Percentiles rank a stretch among this genome's conserved stretches.
Conservation (phyloP, 1,140 invertebrate genomes). For the Euglossa dilemma region DNA sequence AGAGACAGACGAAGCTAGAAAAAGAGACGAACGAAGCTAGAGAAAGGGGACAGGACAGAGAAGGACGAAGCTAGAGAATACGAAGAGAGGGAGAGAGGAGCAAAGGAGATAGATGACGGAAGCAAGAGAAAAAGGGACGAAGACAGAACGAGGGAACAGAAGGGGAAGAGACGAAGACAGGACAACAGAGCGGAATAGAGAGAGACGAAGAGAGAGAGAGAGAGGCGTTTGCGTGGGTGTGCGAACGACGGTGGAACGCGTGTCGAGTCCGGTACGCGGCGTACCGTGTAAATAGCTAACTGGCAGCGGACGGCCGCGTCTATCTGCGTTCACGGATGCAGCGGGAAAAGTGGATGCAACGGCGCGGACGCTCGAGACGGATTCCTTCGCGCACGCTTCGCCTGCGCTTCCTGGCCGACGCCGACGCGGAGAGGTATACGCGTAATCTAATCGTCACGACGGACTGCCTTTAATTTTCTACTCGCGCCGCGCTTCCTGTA, state of each 20-base stretch:
- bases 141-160: too few relatives aligned
- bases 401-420: not conserved
- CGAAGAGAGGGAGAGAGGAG: too few relatives aligned
- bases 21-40: too few relatives aligned
- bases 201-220: not conserved
- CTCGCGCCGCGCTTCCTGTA: slow-evolving; percentile 8
- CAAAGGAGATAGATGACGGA: too few relatives aligned
- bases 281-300: slow-evolving; percentile 64
- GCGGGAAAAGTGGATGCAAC: slow-evolving; percentile 31
- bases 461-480: slow-evolving; percentile 15
- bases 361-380: not conserved
- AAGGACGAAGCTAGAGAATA: too few relatives aligned
- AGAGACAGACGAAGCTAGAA: too few relatives aligned
- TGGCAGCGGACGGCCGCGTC: slow-evolving; percentile 17
- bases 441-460: slow-evolving; percentile 10
- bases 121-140: too few relatives aligned
- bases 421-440: not conserved
- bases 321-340: not conserved
- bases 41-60: too few relatives aligned
- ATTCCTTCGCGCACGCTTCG: slow-evolving; percentile 24
- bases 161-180: too few relatives aligned
- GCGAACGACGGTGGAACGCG: slow-evolving; percentile 55
- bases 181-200: too few relatives aligned
- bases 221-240: slow-evolving; percentile 55
- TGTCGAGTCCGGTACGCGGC: slow-evolving; percentile 45